phyloP scores from a whole-genome alignment of 2,888 invertebrate genomes.

The Lutraria lutraria region DNA sequence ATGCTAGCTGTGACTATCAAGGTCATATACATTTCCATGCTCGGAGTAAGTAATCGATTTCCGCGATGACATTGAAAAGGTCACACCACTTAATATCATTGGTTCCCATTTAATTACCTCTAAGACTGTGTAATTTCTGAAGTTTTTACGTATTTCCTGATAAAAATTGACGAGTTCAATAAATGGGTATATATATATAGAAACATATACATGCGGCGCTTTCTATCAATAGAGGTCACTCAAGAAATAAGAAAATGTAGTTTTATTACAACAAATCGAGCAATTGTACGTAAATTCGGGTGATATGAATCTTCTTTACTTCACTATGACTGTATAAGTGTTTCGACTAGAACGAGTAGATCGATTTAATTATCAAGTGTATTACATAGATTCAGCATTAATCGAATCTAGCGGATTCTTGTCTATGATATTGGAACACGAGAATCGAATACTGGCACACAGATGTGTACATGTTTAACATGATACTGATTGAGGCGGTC shows the following conservation, averaged over 20 bases:
- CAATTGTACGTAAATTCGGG: too few relatives aligned
- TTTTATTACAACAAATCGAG: too few relatives aligned
- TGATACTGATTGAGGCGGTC: background rate
- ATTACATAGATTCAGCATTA: background rate
- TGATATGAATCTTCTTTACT: too few relatives aligned
- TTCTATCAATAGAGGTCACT: background rate
- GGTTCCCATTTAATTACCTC: too few relatives aligned
- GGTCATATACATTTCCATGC: background rate
- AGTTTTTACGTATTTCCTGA: too few relatives aligned
- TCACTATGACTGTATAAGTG: too few relatives aligned
- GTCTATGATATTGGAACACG: background rate
- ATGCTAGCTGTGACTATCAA: too few relatives aligned
- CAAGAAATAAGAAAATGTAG: background rate
- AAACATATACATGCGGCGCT: background rate
- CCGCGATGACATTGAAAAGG: background rate
- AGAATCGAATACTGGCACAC: background rate
- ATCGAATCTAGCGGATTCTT: background rate
- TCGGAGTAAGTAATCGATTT: conserved; percentile 13
- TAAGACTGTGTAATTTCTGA: too few relatives aligned
- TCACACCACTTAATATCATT: background rate
- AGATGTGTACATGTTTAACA: background rate
- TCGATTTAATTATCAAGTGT: background rate
- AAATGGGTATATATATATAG: background rate
- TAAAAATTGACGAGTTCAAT: too few relatives aligned
- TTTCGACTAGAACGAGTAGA: background rate